Evolutionary conservation across 2,888 invertebrate species (phyloP), one percentile per base, ranked within the genome.

Genomic region (Synanthedon vespiformis): DNA sequence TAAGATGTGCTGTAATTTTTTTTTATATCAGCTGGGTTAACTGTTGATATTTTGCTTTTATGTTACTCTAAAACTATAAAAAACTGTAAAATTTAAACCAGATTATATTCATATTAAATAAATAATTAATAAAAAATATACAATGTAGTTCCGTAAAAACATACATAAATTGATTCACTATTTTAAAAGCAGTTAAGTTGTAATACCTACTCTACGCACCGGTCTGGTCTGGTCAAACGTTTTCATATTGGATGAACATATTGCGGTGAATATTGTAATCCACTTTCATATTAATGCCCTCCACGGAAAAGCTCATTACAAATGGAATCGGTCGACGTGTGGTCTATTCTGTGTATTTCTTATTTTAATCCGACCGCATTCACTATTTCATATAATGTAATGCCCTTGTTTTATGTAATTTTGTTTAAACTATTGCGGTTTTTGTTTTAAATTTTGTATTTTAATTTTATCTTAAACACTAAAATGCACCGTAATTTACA

Each of bases 231-330:
- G 44, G 44, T 14, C 13, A 44, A 48, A 16, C 22, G 22, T 61
- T 61, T 65, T 60, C 61, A 67, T 63, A 61, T 65, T 56, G 58
- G 66, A 63, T 61, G 58, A 58, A 57, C 58, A 61, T 61, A 63
- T 62, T 62, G 68, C 58, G 67, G 67, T 62, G 48, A 57, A 57
- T 63, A 64, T 64, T 63, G 60, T 64, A 66, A 65, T 63, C 60
- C 58, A 61, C 54, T 61, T 59, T 60, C 57, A 59, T 65, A 71
- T 65, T 67, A 68, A 70, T 68, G 59, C 58, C 55, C 60, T 58
- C 60, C 57, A 59, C 61, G 65, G 62, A 63, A 69, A 68, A 71
- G 68, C 70, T 72, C 68, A 73, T 75, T 76, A 74, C 68, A 70
- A 67, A 72, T 72, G 64, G 62, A 64, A 61, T 70, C 62, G 70